Conservation (phyloP, 2,113 vertebrate species). For the Toxotes chatareus region DNA sequence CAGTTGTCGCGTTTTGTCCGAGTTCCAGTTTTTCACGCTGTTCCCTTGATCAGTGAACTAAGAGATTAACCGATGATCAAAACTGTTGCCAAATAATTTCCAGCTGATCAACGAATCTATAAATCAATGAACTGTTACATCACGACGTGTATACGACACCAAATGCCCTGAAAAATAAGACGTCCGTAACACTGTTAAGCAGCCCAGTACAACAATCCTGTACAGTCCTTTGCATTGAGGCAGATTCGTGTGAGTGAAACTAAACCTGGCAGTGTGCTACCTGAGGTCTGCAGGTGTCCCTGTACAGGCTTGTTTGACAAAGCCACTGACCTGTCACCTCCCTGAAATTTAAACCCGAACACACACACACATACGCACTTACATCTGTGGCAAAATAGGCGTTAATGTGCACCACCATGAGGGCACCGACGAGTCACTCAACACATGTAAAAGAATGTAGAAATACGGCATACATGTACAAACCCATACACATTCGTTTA, state of each 20-base stretch:
- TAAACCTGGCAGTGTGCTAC: not conserved
- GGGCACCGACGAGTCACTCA: constrained; percentile 7
- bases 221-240: too few species aligned
- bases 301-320: constrained; percentile 39
- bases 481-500: constrained; percentile 20
- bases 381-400: not conserved
- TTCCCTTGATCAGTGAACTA: too few species aligned
- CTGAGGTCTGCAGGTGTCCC: constrained; percentile 7
- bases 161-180: too few species aligned
- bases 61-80: too few species aligned
- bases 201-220: too few species aligned
- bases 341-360: not conserved
- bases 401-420: not conserved
- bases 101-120: too few species aligned
- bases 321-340: constrained; percentile 24
- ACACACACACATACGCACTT: not conserved
- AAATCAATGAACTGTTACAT: too few species aligned
- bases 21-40: too few species aligned
- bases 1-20: too few species aligned
- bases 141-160: too few species aligned
- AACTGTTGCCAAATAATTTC: too few species aligned
- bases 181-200: too few species aligned
- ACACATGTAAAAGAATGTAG: not conserved
- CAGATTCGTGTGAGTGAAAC: not conserved
- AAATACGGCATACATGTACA: not conserved